Percentiles rank a stretch among this genome's conserved stretches.
Evolutionary conservation across 2,113 vertebrate genomes (phyloP).

Genomic region (Dendropsophus ebraccatus): DNA sequence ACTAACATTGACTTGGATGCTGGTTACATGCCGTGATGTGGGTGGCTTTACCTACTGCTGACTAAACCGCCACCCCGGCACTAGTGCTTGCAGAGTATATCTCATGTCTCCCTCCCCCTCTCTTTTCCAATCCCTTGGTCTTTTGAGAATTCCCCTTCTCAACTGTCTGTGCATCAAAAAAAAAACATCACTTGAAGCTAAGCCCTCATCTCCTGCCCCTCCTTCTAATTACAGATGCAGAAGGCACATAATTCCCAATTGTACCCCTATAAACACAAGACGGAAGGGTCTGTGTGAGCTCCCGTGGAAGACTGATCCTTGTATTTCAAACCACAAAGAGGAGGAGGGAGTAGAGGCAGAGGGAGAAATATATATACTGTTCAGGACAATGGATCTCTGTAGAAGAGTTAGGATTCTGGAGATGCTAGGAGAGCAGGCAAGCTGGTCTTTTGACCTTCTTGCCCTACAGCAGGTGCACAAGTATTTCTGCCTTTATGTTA

Average conservation of each 20-base stretch:
- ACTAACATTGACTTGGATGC: neutral
- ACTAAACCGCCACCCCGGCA: conserved; percentile 2
- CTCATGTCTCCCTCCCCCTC: neutral
- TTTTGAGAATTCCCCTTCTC: conserved; percentile 24
- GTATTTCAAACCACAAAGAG: conserved; percentile 49
- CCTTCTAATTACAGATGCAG: conserved; percentile 48
- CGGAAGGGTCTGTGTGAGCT: conserved; percentile 51
- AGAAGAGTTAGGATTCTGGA: conserved; percentile 4
- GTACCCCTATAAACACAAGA: conserved; percentile 53
- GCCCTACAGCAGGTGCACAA: conserved; percentile 44
- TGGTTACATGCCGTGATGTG: conserved; percentile 2
- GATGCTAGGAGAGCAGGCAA: conserved; percentile 21
- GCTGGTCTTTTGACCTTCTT: conserved; percentile 30
- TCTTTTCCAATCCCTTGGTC: neutral
- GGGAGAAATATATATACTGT: conserved; percentile 48
- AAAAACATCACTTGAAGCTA: conserved; percentile 42
- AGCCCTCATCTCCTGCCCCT: conserved; percentile 43
- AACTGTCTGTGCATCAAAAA: conserved; percentile 28
- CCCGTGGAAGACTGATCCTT: conserved; percentile 51
- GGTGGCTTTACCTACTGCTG: conserved; percentile 3
- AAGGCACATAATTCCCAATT: conserved; percentile 54
- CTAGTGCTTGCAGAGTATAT: neutral
- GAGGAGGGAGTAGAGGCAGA: conserved; percentile 36
- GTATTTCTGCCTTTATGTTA: conserved; percentile 13
- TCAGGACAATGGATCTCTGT: conserved; percentile 55